Percentiles rank a stretch among this genome's conserved stretches.
These are phyloP conservation scores for Salarias fasciatus DNA, from an alignment of 2,797 vertebrate genomes.

Conservation along the genomic window DNA sequence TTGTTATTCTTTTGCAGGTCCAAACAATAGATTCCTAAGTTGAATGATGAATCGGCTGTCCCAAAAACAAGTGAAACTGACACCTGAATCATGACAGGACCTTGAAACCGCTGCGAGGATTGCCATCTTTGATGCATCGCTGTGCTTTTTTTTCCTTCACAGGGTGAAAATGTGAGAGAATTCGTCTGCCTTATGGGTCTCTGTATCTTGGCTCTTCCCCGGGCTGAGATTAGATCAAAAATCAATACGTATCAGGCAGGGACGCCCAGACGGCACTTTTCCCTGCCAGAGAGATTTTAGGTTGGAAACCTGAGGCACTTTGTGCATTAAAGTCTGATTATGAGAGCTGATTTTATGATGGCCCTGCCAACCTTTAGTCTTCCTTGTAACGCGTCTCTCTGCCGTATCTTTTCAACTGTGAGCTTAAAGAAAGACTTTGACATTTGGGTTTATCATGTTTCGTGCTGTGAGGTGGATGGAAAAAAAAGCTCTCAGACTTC, in stretches of 20 bases:
- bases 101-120: conserved; percentile 17
- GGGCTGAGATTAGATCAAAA: conserved; percentile 60
- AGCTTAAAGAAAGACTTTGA: conserved; percentile 12
- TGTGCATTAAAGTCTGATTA: conserved; percentile 33
- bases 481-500: too few species aligned
- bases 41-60: conserved; percentile 10
- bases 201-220: conserved; percentile 32
- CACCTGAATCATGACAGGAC: conserved; percentile 27
- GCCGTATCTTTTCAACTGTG: conserved; percentile 1
- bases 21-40: conserved; percentile 19
- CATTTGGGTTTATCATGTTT: not conserved
- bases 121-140: conserved; percentile 28
- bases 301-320: conserved; percentile 40
- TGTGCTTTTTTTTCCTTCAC: conserved; percentile 40
- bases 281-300: conserved; percentile 45
- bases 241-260: conserved; percentile 58
- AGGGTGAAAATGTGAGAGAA: conserved; percentile 45
- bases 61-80: conserved; percentile 24
- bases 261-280: conserved; percentile 40
- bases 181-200: conserved; percentile 44
- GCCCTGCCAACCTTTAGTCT: not conserved
- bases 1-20: conserved; percentile 37
- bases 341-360: conserved; percentile 14
- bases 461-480: too few species aligned
- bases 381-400: not conserved